Evolutionary conservation across 2,113 vertebrate genomes (phyloP), one percentile per base, ranked within the genome.

Genomic region (Scartelaos histophorus): DNA sequence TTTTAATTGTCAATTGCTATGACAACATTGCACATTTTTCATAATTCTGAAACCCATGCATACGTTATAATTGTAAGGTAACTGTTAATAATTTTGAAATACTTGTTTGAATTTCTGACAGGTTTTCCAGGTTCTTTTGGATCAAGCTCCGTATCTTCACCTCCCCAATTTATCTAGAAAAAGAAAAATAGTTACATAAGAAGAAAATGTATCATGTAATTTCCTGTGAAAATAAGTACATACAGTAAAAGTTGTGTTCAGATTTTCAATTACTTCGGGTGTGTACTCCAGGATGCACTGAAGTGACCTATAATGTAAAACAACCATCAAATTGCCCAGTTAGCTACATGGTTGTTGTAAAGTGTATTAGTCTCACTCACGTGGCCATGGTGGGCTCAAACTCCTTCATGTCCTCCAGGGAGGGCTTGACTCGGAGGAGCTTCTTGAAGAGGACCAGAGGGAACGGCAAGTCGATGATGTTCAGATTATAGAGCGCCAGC

Each of bases 391-490:
- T 62, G n/a, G 89, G 90, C 0, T 88, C 82, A 73, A 94, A 87
- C 71, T 93, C 93, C 73, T 70, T 91, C 82, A 94, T 45, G 79
- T 94, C 93, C 0, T 93, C 90, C 69, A 93, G 51, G 0, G 88
- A 85, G 21, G 90, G 76, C 67, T 89, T 92, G 80, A 87, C 60
- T 11, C 71, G 24, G n/a, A 92, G 64, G 80, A 94, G 86, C 88
- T 93, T 94, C 83, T 94, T 94, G 82, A 91, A 94, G 62, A 92
- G 76, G 46, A 79, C 91, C 47, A 89, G 62, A 0, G 94, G 92
- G 65, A 94, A 91, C 1, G 80, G 90, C 69, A 94, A 60, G 66
- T 91, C 53, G 67, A 93, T 54, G 3, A 89, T 88, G 72, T 85
- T 81, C 54, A 75, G 17, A 73, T 92, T 93, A 80, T 86, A 90